These are phyloP conservation scores for Xestia xanthographa DNA, from an alignment of 2,888 invertebrate genomes.

Conservation along the genomic window DNA sequence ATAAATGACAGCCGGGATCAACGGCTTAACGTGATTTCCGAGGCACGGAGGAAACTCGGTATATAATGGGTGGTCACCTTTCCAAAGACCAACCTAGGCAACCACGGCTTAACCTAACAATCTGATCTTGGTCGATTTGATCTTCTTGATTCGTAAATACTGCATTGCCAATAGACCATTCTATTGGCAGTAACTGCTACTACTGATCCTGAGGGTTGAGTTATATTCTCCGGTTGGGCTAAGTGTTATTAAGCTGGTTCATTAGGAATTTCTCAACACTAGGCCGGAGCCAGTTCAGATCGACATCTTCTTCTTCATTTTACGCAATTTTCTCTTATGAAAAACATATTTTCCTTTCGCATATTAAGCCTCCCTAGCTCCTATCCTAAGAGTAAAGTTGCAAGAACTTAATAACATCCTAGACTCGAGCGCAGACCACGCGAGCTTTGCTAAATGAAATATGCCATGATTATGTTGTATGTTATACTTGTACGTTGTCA, in stretches of 20 bases:
- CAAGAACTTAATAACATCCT: conserved; percentile 67
- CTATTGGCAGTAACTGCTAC: not conserved
- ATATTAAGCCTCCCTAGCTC: conserved; percentile 29
- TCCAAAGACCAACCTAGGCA: too few relatives aligned
- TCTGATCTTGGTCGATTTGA: too few relatives aligned
- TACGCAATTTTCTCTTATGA: not conserved
- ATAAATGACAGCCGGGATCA: too few relatives aligned
- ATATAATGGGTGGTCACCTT: too few relatives aligned
- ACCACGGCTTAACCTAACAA: too few relatives aligned
- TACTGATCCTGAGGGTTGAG: not conserved
- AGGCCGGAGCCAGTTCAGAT: not conserved
- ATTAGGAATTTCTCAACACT: not conserved
- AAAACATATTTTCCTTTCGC: not conserved
- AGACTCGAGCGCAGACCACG: conserved; percentile 61
- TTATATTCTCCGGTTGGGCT: not conserved
- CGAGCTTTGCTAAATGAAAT: conserved; percentile 70
- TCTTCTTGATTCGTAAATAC: not conserved
- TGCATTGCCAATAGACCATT: not conserved
- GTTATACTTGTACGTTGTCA: conserved; percentile 53
- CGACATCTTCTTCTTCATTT: not conserved
- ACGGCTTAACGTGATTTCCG: too few relatives aligned
- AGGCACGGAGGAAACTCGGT: too few relatives aligned
- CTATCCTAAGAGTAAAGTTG: conserved; percentile 57
- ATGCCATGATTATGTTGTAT: conserved; percentile 58
- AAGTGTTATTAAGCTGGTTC: not conserved